These are phyloP conservation scores for Scaptomyza graminum DNA, from an alignment of 1,140 invertebrate species.

Conservation along the genomic window DNA sequence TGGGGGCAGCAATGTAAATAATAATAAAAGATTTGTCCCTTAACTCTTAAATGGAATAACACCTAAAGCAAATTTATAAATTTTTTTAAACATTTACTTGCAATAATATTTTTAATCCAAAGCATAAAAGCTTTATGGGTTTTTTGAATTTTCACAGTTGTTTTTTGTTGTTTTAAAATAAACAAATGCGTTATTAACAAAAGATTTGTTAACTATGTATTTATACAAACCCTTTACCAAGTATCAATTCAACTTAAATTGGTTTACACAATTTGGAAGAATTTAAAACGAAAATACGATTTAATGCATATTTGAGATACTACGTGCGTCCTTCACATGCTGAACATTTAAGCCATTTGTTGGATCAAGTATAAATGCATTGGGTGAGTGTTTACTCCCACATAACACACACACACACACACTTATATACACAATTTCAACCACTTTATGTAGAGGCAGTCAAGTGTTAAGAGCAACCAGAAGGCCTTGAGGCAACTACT, in stretches of 20 bases:
- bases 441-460: conserved; percentile 37
- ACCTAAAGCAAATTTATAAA: background rate
- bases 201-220: background rate
- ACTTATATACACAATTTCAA: background rate
- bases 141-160: too few relatives aligned
- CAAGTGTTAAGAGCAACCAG: conserved; percentile 64
- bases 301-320: conserved; percentile 1
- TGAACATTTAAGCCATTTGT: conserved; percentile 29
- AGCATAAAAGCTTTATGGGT: too few relatives aligned
- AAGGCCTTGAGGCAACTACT: conserved; percentile 34
- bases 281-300: conserved; percentile 6
- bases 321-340: conserved; percentile 5
- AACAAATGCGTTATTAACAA: too few relatives aligned
- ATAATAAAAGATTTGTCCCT: background rate
- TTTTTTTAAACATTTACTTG: background rate
- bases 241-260: background rate
- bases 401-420: background rate
- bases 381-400: conserved; percentile 10
- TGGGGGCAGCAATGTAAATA: background rate
- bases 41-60: background rate
- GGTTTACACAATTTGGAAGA: background rate
- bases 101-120: too few relatives aligned
- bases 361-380: conserved; percentile 33
- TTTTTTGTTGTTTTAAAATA: too few relatives aligned
- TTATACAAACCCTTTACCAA: background rate